Evolutionary conservation across 2,113 vertebrate genomes (phyloP).

Genomic region (Macquaria ambigua): DNA sequence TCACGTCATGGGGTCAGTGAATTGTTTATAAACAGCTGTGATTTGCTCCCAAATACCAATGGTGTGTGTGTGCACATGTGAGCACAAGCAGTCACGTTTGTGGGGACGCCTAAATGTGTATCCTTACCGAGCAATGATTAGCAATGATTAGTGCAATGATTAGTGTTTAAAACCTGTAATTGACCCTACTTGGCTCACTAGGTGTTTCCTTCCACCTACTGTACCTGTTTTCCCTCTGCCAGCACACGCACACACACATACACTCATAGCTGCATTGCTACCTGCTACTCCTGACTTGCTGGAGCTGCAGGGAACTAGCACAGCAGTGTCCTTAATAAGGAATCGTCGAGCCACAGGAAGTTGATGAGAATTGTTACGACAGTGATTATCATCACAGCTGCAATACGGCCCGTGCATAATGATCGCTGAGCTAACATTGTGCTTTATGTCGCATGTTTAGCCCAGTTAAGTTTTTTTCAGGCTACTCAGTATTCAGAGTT

Average conservation of each 20-base stretch:
- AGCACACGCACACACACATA: constrained; percentile 1
- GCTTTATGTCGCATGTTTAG: constrained; percentile 39
- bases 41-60: constrained; percentile 25
- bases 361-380: constrained; percentile 69
- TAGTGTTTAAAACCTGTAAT: constrained; percentile 55
- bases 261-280: not conserved
- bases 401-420: constrained; percentile 36
- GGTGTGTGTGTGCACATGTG: not conserved
- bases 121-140: constrained; percentile 51
- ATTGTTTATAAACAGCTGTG: constrained; percentile 74
- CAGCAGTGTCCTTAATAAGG: constrained; percentile 49
- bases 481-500: constrained; percentile 45
- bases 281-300: constrained; percentile 34
- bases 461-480: not conserved
- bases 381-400: constrained; percentile 63
- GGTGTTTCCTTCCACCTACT: constrained; percentile 32
- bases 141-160: constrained; percentile 54
- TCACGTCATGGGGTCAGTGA: constrained; percentile 57
- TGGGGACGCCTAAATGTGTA: not conserved
- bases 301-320: constrained; percentile 35
- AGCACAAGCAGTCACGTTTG: not conserved
- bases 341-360: constrained; percentile 54
- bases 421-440: constrained; percentile 47
- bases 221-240: constrained; percentile 13
- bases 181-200: constrained; percentile 47